phyloP scores from a whole-genome alignment of 2,888 invertebrate genomes.

The Lumbricus terrestris region DNA sequence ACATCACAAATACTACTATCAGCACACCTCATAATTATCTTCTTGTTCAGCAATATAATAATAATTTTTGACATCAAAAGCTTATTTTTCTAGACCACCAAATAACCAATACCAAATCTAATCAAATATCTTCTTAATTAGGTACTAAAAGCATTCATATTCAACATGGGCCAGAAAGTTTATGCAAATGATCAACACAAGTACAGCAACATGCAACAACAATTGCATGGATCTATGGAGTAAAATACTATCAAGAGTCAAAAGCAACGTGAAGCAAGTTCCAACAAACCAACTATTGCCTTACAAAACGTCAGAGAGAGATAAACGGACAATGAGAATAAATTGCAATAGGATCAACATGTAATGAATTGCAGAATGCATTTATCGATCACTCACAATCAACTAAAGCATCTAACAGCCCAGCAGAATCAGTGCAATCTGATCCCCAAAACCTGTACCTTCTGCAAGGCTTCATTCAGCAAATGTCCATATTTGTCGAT shows the following conservation, averaged over 20 bases:
- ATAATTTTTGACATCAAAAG: no score
- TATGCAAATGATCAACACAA: neutral
- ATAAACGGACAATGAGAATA: neutral
- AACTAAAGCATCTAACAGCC: neutral
- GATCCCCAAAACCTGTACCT: constrained; percentile 46
- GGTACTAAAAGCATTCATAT: neutral
- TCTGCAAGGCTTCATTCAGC: constrained; percentile 66
- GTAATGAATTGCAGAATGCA: neutral
- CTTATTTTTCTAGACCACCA: no score
- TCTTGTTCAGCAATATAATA: neutral
- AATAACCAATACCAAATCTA: no score
- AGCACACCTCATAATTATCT: neutral
- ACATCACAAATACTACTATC: neutral
- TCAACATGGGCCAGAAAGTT: neutral
- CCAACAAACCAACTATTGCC: neutral
- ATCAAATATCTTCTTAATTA: neutral
- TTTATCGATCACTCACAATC: neutral
- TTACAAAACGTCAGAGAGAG: neutral
- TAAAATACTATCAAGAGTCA: neutral
- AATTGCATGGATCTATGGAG: neutral
- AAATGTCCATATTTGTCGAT: constrained; percentile 67
- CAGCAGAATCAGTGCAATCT: neutral
- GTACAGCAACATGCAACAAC: neutral
- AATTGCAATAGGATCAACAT: neutral
- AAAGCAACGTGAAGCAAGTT: neutral